phyloP scores from a whole-genome alignment of 2,797 vertebrate species.

The Epinephelus malabaricus region DNA sequence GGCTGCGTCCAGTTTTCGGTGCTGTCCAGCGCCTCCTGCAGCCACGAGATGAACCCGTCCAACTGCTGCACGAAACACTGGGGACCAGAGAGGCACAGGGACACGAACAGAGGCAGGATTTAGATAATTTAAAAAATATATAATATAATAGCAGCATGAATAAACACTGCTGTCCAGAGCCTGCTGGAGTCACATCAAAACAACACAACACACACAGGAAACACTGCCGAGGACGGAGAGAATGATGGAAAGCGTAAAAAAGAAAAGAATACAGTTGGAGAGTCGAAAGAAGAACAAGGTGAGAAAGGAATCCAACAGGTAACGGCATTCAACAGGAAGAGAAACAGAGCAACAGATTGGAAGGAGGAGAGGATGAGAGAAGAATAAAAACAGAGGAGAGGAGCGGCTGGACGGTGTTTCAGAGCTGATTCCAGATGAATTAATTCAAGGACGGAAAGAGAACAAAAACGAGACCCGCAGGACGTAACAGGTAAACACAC shows the following conservation, averaged over 20 bases:
- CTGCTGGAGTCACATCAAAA: slow-evolving; percentile 42
- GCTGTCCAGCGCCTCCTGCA: slow-evolving; percentile 94
- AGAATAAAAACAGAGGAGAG: background rate
- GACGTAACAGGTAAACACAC: slow-evolving; percentile 56
- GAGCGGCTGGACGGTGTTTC: slow-evolving; percentile 25
- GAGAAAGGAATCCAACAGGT: slow-evolving; percentile 25
- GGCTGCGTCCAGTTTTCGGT: slow-evolving; percentile 98
- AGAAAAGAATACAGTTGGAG: background rate
- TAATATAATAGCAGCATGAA: slow-evolving; percentile 6
- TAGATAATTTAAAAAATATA: background rate
- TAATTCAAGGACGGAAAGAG: slow-evolving; percentile 61
- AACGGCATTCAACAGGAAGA: slow-evolving; percentile 6
- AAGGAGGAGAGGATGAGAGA: slow-evolving; percentile 15
- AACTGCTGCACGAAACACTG: slow-evolving; percentile 96
- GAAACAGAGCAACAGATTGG: slow-evolving; percentile 34
- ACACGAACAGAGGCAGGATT: background rate
- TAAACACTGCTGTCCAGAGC: slow-evolving; percentile 7
- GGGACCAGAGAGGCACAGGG: slow-evolving; percentile 18
- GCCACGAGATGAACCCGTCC: slow-evolving; percentile 96
- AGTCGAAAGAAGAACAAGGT: background rate
- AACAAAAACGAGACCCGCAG: slow-evolving; percentile 43
- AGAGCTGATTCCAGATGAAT: slow-evolving; percentile 56
- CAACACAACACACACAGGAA: slow-evolving; percentile 1
- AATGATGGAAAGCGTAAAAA: background rate
- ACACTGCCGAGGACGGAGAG: slow-evolving; percentile 4